phyloP scores from a whole-genome alignment of 1,140 invertebrate genomes.

The Argopecten irradians region DNA sequence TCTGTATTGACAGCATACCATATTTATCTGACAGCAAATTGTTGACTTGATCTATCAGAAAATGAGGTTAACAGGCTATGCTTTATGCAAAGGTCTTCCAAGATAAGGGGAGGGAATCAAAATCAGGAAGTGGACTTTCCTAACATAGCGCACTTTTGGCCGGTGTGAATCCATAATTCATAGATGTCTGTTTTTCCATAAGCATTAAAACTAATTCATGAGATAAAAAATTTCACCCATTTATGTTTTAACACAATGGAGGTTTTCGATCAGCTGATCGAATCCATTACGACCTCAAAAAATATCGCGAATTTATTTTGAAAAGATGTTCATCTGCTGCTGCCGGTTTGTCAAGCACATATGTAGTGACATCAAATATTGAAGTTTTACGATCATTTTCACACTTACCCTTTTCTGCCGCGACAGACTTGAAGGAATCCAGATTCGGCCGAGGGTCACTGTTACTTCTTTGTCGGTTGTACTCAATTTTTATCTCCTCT shows the following conservation, averaged over 20 bases:
- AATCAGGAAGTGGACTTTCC: neutral
- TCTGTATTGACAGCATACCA: too few species aligned
- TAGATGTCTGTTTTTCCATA: neutral
- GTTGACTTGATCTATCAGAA: too few species aligned
- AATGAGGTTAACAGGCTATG: too few species aligned
- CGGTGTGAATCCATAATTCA: neutral
- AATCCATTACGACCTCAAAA: neutral
- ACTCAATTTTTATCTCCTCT: conserved; percentile 53
- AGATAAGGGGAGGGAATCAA: neutral
- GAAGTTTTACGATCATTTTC: neutral
- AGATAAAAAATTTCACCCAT: neutral
- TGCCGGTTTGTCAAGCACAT: neutral
- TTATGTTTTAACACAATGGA: neutral
- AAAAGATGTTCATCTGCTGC: neutral
- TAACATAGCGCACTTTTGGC: neutral
- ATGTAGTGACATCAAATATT: neutral
- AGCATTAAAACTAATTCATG: neutral
- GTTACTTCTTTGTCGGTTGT: conserved; percentile 65
- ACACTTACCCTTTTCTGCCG: conserved; percentile 58
- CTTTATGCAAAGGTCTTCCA: too few species aligned
- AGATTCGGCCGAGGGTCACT: conserved; percentile 65
- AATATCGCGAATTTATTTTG: neutral
- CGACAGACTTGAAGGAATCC: conserved; percentile 54
- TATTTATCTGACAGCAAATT: too few species aligned
- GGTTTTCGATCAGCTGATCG: neutral